Conservation (phyloP, 1,140 invertebrate species). For the Brachionus plicatilis region DNA sequence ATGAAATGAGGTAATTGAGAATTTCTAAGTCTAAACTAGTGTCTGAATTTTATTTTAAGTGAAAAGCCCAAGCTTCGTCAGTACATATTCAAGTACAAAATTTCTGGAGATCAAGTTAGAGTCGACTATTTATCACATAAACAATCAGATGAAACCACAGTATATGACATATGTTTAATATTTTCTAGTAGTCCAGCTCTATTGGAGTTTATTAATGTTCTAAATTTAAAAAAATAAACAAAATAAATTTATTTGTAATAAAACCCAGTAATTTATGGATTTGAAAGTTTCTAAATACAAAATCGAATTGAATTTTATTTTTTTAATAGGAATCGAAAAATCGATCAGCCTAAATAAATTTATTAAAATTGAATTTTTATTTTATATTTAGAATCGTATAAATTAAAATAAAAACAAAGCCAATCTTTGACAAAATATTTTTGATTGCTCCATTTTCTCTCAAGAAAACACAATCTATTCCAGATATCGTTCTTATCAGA, state of each 20-base stretch:
- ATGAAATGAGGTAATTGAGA: background rate
- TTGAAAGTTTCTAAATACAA: background rate
- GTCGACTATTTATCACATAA: background rate
- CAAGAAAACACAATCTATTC: too few species aligned
- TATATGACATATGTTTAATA: background rate
- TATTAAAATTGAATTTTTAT: background rate
- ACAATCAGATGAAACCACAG: background rate
- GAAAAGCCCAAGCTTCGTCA: background rate
- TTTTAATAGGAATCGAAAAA: background rate
- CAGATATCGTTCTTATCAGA: too few species aligned
- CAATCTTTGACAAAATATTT: too few species aligned
- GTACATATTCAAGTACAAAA: background rate
- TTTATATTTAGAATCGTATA: background rate
- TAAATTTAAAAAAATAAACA: conserved; percentile 4
- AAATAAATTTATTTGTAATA: background rate
- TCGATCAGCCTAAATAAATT: background rate
- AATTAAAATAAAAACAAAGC: background rate
- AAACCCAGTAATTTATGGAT: background rate
- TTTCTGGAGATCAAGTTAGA: background rate
- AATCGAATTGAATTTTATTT: background rate
- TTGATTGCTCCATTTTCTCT: too few species aligned
- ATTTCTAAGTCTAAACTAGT: background rate
- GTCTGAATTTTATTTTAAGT: background rate
- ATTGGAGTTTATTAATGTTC: background rate
- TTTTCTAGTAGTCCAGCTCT: conserved; percentile 26